phyloP scores from a whole-genome alignment of 2,113 vertebrate species.

The Candoia aspera region DNA sequence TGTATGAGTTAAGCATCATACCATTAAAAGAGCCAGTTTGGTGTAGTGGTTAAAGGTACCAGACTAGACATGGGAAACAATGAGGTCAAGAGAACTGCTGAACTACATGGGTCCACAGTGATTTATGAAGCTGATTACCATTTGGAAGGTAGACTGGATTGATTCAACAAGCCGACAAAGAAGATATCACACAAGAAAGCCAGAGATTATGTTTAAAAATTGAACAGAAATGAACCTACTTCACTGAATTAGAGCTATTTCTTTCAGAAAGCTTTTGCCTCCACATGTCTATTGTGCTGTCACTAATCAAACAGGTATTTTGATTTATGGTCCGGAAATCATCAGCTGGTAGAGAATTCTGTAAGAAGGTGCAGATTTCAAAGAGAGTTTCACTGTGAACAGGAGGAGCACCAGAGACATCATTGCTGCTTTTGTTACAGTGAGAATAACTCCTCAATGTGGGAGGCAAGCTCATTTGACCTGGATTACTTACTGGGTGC shows the following conservation, averaged over 20 bases:
- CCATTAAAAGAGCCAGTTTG: neutral
- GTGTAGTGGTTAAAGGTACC: neutral
- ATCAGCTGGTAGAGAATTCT: conserved; percentile 83
- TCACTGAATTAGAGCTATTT: conserved; percentile 85
- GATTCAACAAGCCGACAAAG: neutral
- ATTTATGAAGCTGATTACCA: neutral
- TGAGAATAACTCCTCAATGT: neutral
- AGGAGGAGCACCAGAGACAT: neutral
- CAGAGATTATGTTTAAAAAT: conserved; percentile 2
- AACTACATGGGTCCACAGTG: neutral
- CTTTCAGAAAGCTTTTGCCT: conserved; percentile 88
- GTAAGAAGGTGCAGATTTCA: conserved; percentile 67
- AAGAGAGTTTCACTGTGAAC: conserved; percentile 15
- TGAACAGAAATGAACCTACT: conserved; percentile 78
- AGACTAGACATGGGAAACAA: neutral
- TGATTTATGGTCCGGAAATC: conserved; percentile 90
- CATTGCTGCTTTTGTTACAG: neutral
- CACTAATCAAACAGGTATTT: conserved; percentile 86
- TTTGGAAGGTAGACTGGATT: neutral
- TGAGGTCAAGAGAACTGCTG: neutral
- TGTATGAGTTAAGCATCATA: neutral
- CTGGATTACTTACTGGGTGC: neutral
- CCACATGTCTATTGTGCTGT: conserved; percentile 89
- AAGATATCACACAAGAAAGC: neutral
- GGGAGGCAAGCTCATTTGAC: too few species aligned